phyloP scores from a whole-genome alignment of 2,888 invertebrate species.

The Morinoia aosen region DNA sequence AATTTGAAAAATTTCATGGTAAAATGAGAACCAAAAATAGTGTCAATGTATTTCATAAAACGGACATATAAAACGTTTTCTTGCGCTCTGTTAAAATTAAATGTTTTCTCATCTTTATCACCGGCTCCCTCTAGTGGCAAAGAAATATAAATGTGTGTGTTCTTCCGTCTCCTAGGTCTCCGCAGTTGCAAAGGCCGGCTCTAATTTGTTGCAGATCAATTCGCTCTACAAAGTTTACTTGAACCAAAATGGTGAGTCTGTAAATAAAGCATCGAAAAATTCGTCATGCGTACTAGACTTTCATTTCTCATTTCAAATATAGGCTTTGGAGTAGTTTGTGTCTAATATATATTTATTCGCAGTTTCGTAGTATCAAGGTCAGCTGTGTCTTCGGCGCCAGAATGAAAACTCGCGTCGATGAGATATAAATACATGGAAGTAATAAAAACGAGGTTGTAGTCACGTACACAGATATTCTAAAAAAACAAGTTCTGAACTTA shows the following conservation, averaged over 20 bases:
- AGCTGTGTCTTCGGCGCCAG: background rate
- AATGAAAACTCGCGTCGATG: background rate
- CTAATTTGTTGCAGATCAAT: background rate
- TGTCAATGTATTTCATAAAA: background rate
- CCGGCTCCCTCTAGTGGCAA: background rate
- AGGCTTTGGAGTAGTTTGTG: background rate
- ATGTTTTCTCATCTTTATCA: background rate
- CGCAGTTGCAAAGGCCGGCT: conserved; percentile 12
- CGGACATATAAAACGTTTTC: background rate
- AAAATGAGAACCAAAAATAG: background rate
- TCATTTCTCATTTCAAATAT: background rate
- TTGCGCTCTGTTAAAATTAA: background rate
- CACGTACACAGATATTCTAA: no score
- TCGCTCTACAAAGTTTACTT: background rate
- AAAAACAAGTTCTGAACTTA: no score
- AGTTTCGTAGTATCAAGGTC: background rate
- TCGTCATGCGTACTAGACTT: background rate
- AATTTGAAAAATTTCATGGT: background rate
- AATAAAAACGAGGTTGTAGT: no score
- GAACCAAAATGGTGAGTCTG: background rate
- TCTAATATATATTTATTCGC: background rate
- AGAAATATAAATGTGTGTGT: background rate
- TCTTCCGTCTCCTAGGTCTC: background rate
- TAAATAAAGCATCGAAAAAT: background rate
- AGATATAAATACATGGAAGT: background rate